phyloP scores from a whole-genome alignment of 2,888 invertebrate species.

The Mesochorus sp. region DNA sequence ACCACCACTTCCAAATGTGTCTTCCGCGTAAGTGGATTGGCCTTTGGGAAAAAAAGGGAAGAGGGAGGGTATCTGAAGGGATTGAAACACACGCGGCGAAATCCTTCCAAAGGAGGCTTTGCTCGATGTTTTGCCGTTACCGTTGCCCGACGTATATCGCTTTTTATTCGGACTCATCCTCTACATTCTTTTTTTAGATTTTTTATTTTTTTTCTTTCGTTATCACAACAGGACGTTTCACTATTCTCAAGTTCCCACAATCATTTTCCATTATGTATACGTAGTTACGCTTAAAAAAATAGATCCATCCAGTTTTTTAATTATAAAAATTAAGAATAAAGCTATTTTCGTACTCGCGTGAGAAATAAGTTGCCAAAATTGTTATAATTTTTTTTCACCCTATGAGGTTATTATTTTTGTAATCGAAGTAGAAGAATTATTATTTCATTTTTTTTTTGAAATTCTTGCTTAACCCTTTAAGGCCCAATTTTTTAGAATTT shows the following conservation, averaged over 20 bases:
- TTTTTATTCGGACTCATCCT: slow-evolving; percentile 26
- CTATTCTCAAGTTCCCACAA: slow-evolving; percentile 29
- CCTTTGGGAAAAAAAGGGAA: slow-evolving; percentile 16
- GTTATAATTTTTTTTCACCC: no score
- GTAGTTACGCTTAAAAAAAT: no score
- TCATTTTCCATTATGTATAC: no score
- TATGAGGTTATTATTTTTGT: no score
- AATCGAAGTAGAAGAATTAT: no score
- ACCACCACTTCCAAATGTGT: slow-evolving; percentile 32
- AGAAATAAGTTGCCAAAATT: no score
- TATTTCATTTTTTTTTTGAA: no score
- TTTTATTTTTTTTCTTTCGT: slow-evolving; percentile 1
- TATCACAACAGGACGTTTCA: background rate
- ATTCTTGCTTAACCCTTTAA: no score
- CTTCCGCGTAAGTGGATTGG: slow-evolving; percentile 56
- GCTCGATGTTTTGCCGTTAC: slow-evolving; percentile 22
- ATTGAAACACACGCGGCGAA: slow-evolving; percentile 46
- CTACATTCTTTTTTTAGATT: slow-evolving; percentile 19
- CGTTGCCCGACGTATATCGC: slow-evolving; percentile 14
- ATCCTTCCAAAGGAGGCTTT: slow-evolving; percentile 39
- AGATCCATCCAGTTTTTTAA: no score
- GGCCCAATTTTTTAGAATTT: no score
- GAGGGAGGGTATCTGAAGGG: slow-evolving; percentile 9
- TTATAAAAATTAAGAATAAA: no score
- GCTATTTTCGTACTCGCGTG: no score